These are phyloP conservation scores for Crepidodera aurea DNA, from an alignment of 2,888 invertebrate species.

Conservation along the genomic window DNA sequence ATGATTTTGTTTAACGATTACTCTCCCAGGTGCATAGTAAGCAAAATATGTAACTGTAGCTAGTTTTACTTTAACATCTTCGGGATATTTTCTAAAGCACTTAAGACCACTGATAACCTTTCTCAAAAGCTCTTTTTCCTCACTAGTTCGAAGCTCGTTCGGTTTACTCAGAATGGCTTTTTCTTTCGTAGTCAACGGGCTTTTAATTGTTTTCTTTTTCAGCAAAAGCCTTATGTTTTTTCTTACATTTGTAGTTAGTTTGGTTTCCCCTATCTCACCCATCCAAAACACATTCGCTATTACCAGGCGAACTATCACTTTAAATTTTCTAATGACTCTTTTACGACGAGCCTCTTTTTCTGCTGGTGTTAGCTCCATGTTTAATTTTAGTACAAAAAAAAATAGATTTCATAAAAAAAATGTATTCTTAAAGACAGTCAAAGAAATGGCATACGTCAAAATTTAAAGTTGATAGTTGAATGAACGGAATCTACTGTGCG, in stretches of 20 bases:
- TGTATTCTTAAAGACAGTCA: too few relatives aligned
- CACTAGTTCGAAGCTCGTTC: constrained; percentile 65
- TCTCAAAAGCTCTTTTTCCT: constrained; percentile 68
- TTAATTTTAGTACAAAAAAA: not conserved
- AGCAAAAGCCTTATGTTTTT: constrained; percentile 62
- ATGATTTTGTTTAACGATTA: constrained; percentile 70
- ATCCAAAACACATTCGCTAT: constrained; percentile 68
- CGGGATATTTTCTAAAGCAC: constrained; percentile 62
- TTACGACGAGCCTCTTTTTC: constrained; percentile 46
- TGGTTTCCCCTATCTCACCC: constrained; percentile 62
- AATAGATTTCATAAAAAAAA: not conserved
- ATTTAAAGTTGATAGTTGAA: too few relatives aligned
- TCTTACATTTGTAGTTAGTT: constrained; percentile 63
- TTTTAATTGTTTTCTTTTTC: constrained; percentile 48
- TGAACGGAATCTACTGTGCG: too few relatives aligned
- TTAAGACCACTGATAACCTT: constrained; percentile 68
- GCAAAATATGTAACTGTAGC: constrained; percentile 70
- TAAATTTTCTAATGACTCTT: constrained; percentile 65
- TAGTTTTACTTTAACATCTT: constrained; percentile 67
- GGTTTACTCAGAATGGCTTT: constrained; percentile 69
- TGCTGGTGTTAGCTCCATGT: constrained; percentile 40
- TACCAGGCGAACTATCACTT: constrained; percentile 66
- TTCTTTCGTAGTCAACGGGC: constrained; percentile 60
- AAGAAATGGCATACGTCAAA: too few relatives aligned
- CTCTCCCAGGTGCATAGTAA: constrained; percentile 67